Base-by-base conservation (phyloP, 2,113 vertebrate genomes). In the Pelobates fuscus region DNA sequence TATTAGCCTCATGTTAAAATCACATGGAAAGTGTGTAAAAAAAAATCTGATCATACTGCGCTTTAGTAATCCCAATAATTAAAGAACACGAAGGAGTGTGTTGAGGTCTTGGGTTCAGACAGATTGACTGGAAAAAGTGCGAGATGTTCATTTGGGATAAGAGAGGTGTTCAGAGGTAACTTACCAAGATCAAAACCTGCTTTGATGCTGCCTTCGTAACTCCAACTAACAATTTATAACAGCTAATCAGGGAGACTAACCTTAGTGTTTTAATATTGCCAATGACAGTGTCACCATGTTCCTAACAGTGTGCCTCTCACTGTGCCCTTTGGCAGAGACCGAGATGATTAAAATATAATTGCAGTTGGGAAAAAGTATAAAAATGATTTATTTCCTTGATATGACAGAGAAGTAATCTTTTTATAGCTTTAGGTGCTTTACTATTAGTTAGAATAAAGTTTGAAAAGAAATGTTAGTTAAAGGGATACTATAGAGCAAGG, bases 141-240 rank as follows among this genome's bases (percentile, higher is more conserved):
- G 25, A 67, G 44, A 41, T 27, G 23, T 17, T n/a, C 43, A n/a
- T 8, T 7, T 25, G 26, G 24, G 26, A 55, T 21, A 12, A 29
- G 1, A 54, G 66, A 32, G 46, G 46, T 30, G 46, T 30, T 55
- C 7, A 3, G 25, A 29, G 43, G 52, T 52, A 54, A 30, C 21
- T 30, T 2, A 20, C 20, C 46, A 14, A 27, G 18, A 55, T 37
- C 60, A 63, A 63, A 63, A 5, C n/a, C 8, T 54, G 26, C 25
- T 68, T 68, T 46, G 25, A 21, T 54, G 66, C 18, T 29, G 18
- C 66, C 66, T 54, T 54, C 18, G 66, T 24, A 68, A 68, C 44
- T 20, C 17, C 21, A 6, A 29, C 66, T 55, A 55, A 68, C 27
- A 14, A 54, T 68, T 29, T 27, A 17, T 18, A 54, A 20, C 8